Base-by-base conservation (phyloP, 2,113 vertebrate species). In the Sturnira hondurensis region DNA sequence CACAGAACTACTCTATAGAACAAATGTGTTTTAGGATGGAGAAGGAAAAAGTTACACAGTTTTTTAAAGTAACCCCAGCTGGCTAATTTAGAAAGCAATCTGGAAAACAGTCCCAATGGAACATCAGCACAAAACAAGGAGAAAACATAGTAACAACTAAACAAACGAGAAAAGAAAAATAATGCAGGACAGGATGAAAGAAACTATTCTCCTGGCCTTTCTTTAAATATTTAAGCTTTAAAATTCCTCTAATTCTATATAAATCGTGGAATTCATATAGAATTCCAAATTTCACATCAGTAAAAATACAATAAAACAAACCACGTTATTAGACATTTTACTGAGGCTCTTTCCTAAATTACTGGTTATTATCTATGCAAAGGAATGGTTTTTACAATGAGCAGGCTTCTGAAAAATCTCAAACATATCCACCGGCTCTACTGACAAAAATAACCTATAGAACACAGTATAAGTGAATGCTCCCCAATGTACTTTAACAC, bases 21-120 rank as follows among this genome's bases (percentile, higher is more conserved):
- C 41, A 94, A 88, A 50, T 92, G 92, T 95, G 58, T 82, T 94
- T 89, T 94, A 96, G 93, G 78, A 95, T 47, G 82, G 94, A 96
- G 58, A 88, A 95, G 61, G 86, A 96, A 96, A 97, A 96, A 92
- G 92, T 95, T 84, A 96, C 94, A 96, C 91, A 97, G 85, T 87
- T 97, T 96, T 97, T 93, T 95, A 97, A 93, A 97, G 90, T 93
- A 95, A 97, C 93, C 95, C 86, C 94, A 96, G 93, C 70, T 96
- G 93, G 95, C 96, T 97, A 97, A 97, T 96, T 96, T 96, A 97
- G 95, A 97, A 97, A 97, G 85, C 71, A 97, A 96, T 92, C 77
- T 97, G 83, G 91, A 76, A 92, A 96, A 95, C 58, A 94, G 86
- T 93, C 90, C 89, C 96, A 96, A 96, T 80, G 88, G 96, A 82